Percentiles rank a stretch among this genome's conserved stretches.
Conservation (phyloP, 2,888 invertebrate species). For the Bombylius major region DNA sequence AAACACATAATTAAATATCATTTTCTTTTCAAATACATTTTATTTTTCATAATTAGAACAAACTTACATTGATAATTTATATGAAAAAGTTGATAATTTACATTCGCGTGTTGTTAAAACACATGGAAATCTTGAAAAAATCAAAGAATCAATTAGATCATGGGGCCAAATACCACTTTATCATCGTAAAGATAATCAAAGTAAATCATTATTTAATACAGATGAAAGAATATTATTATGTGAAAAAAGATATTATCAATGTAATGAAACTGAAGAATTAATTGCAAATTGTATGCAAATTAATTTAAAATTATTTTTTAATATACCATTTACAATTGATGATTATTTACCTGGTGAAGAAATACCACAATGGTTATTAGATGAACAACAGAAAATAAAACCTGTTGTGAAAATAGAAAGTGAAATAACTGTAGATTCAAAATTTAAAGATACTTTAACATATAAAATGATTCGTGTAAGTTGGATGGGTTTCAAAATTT, state of each 20-base stretch:
- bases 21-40: background rate
- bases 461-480: too few relatives aligned
- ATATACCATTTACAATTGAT: conserved; percentile 34
- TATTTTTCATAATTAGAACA: conserved; percentile 37
- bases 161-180: conserved; percentile 70
- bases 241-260: conserved; percentile 28
- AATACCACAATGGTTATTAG: background rate
- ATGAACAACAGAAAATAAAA: conserved; percentile 4
- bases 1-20: background rate
- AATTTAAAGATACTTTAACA: too few relatives aligned
- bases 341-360: conserved; percentile 2
- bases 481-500: too few relatives aligned
- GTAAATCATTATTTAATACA: conserved; percentile 43
- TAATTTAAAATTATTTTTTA: conserved; percentile 58
- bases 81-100: conserved; percentile 54
- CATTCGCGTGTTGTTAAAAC: conserved; percentile 54
- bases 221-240: conserved; percentile 22
- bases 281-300: conserved; percentile 45
- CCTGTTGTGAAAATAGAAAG: too few relatives aligned
- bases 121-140: conserved; percentile 49
- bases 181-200: conserved; percentile 54
- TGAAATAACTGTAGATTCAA: too few relatives aligned
- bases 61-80: conserved; percentile 56
- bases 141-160: conserved; percentile 44
- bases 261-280: conserved; percentile 41